Evolutionary conservation across 92 coral and sea anemone species (phyloP), one percentile per base, ranked within the genome.

Genomic region (Palythoa caribaeorum): DNA sequence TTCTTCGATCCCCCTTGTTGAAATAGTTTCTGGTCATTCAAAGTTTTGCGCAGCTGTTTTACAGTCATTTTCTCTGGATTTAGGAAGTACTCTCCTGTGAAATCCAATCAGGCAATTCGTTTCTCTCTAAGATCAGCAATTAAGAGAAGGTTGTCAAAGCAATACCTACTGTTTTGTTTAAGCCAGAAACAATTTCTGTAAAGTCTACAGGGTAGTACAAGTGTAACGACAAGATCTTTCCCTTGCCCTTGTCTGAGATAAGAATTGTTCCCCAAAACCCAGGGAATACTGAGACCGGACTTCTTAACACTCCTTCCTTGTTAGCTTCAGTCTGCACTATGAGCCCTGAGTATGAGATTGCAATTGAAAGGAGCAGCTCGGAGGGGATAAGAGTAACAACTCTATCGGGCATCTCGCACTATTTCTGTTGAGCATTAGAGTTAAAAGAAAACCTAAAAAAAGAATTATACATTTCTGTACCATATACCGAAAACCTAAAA

Each of bases 1-100:
- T 51, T 50, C 76, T 89, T 90, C 36, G 81, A 79, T 40, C 38
- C 74, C 28, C 83, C 89, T 74, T 74, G 79, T 90, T 48, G 93
- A 59, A 77, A 53, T 80, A 90, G 47, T n/a, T 80, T 47, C 44
- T 88, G 90, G 70, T 90, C 90, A 69, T 86, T 90, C 44, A 90
- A 74, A 52, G 93, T 84, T 80, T 78, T 77, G 19, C 76, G 84
- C 51, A 87, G 90, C 90, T 90, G 93, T 73, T 86, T 90, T 3
- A 86, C 93, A 20, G 88, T 90, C 93, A 90, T 90, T 87, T 79
- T 86, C 63, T 83, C 88, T 55, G 90, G 90, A 83, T 90, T 90
- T 50, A 90, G 51, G 83, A 90, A 90, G 76, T 90, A 59, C 38
- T 90, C 93, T 14, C 93, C 93, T 28, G 73, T 87, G 71, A 87